Percentiles rank a stretch among this genome's conserved stretches.
Conservation (phyloP, 1,140 invertebrate genomes). For the Berghia stephanieae region DNA sequence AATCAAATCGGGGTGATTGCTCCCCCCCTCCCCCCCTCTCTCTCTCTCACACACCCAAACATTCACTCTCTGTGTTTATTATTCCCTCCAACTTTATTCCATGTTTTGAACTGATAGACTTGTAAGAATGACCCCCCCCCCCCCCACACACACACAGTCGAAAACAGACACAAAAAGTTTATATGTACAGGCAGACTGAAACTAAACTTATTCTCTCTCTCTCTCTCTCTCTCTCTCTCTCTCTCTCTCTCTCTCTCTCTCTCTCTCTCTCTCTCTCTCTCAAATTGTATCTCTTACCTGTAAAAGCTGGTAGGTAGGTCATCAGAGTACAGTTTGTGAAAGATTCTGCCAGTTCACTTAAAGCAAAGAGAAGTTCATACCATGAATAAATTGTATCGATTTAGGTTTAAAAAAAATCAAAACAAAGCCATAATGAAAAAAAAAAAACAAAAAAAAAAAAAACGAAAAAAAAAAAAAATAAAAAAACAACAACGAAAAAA, state of each 20-base stretch:
- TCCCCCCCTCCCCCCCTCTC: neutral
- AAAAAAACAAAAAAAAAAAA: neutral
- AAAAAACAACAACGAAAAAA: neutral
- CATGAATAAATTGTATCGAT: neutral
- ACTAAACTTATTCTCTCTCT: no score
- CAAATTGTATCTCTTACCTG: slow-evolving; percentile 34
- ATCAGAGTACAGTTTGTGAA: slow-evolving; percentile 66
- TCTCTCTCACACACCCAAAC: neutral
- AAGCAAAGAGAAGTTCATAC: slow-evolving; percentile 34
- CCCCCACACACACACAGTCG: neutral
- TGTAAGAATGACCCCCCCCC: no score
- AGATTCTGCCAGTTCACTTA: slow-evolving; percentile 61
- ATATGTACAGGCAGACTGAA: no score
- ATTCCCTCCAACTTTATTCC: no score
- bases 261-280: neutral
- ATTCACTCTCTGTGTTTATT: no score
- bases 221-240: no score
- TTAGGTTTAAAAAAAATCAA: neutral
- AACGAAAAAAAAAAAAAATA: neutral
- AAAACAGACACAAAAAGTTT: neutral
- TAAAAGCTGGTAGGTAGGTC: slow-evolving; percentile 66
- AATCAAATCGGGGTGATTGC: neutral
- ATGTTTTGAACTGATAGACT: no score
- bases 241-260: neutral
- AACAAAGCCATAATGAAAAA: neutral